phyloP scores from a whole-genome alignment of 2,797 vertebrate species.

The Hyperoplus lanceolatus region DNA sequence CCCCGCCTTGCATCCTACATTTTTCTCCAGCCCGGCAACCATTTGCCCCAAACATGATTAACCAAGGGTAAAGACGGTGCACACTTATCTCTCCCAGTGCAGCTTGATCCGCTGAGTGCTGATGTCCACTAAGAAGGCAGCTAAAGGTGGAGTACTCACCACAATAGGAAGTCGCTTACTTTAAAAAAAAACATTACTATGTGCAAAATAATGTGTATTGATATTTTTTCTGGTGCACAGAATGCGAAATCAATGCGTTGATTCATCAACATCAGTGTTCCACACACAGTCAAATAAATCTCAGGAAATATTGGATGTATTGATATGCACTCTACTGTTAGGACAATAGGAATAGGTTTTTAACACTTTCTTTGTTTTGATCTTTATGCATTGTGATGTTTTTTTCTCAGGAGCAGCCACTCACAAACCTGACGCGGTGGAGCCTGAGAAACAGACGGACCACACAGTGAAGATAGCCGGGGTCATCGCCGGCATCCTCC shows the following conservation, averaged over 20 bases:
- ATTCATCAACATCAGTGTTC: conserved; percentile 23
- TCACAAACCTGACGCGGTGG: conserved; percentile 93
- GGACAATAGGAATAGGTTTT: conserved; percentile 17
- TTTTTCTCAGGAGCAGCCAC: conserved; percentile 90
- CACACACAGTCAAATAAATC: conserved; percentile 20
- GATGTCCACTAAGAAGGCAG: conserved; percentile 61
- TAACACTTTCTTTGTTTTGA: conserved; percentile 17
- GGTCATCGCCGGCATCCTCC: conserved; percentile 96
- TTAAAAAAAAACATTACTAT: conserved; percentile 34
- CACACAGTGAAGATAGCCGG: conserved; percentile 98
- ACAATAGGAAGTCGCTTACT: conserved; percentile 53
- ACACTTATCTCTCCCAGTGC: conserved; percentile 73
- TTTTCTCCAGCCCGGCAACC: conserved; percentile 64
- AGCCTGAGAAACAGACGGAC: conserved; percentile 96
- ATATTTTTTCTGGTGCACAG: conserved; percentile 33
- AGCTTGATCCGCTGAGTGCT: conserved; percentile 59
- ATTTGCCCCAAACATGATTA: conserved; percentile 79
- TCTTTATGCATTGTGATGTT: conserved; percentile 24
- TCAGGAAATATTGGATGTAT: conserved; percentile 30
- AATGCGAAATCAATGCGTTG: conserved; percentile 51
- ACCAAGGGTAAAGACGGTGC: conserved; percentile 75
- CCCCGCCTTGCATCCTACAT: conserved; percentile 54
- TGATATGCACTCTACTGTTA: conserved; percentile 4
- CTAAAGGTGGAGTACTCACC: conserved; percentile 55
- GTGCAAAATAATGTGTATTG: conserved; percentile 33